A percentile compares a stretch with the other conserved stretches of the same genome.
These are phyloP conservation scores for Schrankia costaestrigalis DNA, from an alignment of 2,888 invertebrate genomes.

Conservation along the genomic window DNA sequence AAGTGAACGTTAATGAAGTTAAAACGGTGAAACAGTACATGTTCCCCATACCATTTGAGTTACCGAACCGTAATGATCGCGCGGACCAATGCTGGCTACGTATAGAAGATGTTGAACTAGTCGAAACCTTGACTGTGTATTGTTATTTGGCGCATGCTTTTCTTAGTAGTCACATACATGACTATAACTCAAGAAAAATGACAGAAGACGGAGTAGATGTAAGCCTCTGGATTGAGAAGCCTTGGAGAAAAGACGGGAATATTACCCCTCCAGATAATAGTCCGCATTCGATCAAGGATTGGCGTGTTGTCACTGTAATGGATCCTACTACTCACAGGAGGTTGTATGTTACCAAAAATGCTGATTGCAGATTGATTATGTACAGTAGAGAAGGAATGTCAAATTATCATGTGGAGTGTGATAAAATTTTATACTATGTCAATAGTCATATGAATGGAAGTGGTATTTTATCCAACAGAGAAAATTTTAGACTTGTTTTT, in stretches of 20 bases:
- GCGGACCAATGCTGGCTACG: conserved; percentile 69
- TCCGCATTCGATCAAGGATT: conserved; percentile 46
- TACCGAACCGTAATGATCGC: conserved; percentile 67
- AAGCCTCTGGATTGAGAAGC: conserved; percentile 61
- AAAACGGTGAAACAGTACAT: conserved; percentile 49
- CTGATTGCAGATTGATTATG: conserved; percentile 64
- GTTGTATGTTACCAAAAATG: conserved; percentile 60
- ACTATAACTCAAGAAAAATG: conserved; percentile 67
- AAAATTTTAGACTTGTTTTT: conserved; percentile 23
- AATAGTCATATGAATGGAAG: conserved; percentile 51
- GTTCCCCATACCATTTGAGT: conserved; percentile 62
- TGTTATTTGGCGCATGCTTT: conserved; percentile 60
- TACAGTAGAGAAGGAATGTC: conserved; percentile 63
- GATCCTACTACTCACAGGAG: conserved; percentile 60
- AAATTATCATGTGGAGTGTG: conserved; percentile 64
- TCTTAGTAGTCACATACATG: conserved; percentile 55
- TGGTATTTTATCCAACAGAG: conserved; percentile 24
- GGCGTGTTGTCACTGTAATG: conserved; percentile 58
- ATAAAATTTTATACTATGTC: conserved; percentile 57
- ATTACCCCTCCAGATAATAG: conserved; percentile 35
- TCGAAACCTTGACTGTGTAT: conserved; percentile 58
- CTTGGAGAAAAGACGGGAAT: conserved; percentile 38
- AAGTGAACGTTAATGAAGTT: too few relatives aligned
- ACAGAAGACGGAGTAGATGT: conserved; percentile 63
- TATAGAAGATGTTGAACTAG: conserved; percentile 62